Evolutionary conservation across 92 coral and sea anemone genomes (phyloP).

Genomic region (Desmophyllum pertusum): DNA sequence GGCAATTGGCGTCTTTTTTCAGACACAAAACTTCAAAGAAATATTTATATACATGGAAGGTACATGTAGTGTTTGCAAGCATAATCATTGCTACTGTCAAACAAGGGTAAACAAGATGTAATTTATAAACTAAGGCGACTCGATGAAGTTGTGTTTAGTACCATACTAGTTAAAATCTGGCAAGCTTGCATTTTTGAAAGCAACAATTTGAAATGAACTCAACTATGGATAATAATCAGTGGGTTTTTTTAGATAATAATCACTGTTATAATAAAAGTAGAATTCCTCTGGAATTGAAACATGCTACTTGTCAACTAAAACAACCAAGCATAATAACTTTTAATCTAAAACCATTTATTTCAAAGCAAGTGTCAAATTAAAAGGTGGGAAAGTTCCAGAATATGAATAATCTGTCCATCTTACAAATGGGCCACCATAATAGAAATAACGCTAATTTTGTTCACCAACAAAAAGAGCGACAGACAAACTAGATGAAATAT

Average conservation of each 20-base stretch:
- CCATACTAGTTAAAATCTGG: no score
- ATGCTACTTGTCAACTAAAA: slow-evolving; percentile 9
- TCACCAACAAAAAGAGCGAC: not conserved
- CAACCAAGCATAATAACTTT: slow-evolving; percentile 18
- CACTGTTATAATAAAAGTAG: no score
- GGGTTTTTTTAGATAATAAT: no score
- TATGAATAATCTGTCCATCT: not conserved
- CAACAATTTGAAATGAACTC: no score
- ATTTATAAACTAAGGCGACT: no score
- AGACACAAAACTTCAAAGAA: not conserved
- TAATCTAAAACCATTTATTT: not conserved
- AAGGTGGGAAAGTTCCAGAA: slow-evolving; percentile 34
- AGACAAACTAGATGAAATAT: not conserved
- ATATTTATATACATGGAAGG: not conserved
- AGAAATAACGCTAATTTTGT: not conserved
- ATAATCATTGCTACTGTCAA: not conserved
- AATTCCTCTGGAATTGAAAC: not conserved
- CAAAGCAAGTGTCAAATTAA: slow-evolving; percentile 9
- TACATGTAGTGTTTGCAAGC: not conserved
- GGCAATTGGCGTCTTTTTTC: not conserved
- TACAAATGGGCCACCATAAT: not conserved
- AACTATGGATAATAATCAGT: no score
- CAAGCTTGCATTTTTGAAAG: no score
- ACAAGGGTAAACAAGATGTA: no score
- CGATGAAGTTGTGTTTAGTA: no score